Conservation (phyloP, 2,888 invertebrate genomes). For the Pyrrhia umbra region DNA sequence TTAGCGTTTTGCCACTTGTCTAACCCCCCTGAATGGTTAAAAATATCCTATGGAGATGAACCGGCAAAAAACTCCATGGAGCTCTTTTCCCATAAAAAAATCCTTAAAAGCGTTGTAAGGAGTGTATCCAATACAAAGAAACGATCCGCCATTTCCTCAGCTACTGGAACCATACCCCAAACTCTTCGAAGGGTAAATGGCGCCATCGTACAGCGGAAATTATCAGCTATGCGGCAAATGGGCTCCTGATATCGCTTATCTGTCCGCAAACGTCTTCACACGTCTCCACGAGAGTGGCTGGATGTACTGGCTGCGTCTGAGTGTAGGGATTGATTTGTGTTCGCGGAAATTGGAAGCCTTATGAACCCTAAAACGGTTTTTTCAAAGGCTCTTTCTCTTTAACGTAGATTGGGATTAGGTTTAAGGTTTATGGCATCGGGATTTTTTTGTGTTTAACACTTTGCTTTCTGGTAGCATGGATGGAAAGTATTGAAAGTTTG, state of each 20-base stretch:
- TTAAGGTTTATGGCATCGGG: not conserved
- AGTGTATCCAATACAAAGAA: not conserved
- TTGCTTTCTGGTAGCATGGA: too few species aligned
- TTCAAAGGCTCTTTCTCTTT: constrained; percentile 7
- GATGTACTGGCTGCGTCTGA: constrained; percentile 27
- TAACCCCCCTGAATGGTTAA: too few species aligned
- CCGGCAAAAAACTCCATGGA: too few species aligned
- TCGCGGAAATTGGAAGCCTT: constrained; percentile 48
- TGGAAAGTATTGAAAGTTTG: too few species aligned
- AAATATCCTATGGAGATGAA: too few species aligned
- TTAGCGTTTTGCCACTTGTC: too few species aligned
- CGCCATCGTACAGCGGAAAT: constrained; percentile 83
- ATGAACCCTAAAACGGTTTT: constrained; percentile 25
- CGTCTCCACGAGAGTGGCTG: constrained; percentile 37
- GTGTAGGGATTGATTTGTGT: constrained; percentile 51
- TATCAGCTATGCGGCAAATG: constrained; percentile 83
- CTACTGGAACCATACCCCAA: constrained; percentile 62
- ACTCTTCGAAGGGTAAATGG: constrained; percentile 78
- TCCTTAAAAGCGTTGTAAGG: too few species aligned
- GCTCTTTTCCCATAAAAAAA: too few species aligned
- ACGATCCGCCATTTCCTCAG: constrained; percentile 32
- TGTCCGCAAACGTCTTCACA: constrained; percentile 70
- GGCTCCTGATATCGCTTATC: constrained; percentile 82
- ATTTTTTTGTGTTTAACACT: not conserved
- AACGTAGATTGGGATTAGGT: constrained; percentile 9